Evolutionary conservation across 2,888 invertebrate species (phyloP).

Genomic region (Spodoptera exigua): DNA sequence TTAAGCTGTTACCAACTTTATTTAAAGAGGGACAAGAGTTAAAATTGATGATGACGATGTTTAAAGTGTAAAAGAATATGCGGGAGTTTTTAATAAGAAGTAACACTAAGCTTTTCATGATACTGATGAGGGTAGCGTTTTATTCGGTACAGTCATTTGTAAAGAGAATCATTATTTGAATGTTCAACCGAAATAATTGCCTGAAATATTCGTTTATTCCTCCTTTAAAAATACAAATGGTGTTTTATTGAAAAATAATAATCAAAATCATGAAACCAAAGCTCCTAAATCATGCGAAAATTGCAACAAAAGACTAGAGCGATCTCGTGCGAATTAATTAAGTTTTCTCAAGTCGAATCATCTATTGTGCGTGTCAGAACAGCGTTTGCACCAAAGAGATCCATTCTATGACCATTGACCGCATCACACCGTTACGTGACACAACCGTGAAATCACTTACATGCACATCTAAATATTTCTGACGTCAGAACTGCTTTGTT

Average conservation of each 20-base stretch:
- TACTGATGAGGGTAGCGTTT: constrained; percentile 24
- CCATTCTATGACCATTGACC: constrained; percentile 71
- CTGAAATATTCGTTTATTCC: too few species aligned
- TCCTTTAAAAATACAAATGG: too few species aligned
- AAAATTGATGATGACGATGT: constrained; percentile 2
- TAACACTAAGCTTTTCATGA: constrained; percentile 32
- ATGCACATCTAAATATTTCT: constrained; percentile 53
- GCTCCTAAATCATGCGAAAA: constrained; percentile 49
- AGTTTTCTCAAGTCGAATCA: constrained; percentile 72
- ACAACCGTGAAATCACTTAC: constrained; percentile 58
- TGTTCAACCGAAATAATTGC: neutral
- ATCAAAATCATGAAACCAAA: constrained; percentile 10
- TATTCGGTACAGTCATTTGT: constrained; percentile 13
- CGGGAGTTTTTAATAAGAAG: constrained; percentile 29
- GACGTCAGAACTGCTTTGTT: constrained; percentile 27
- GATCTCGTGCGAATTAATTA: constrained; percentile 73
- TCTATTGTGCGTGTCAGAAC: constrained; percentile 74
- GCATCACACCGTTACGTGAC: constrained; percentile 63
- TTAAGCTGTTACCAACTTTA: constrained; percentile 36
- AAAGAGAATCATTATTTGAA: neutral
- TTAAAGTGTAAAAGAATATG: constrained; percentile 38
- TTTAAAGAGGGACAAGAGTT: constrained; percentile 6
- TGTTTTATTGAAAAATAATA: too few species aligned
- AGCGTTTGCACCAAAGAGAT: constrained; percentile 61
- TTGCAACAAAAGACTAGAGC: constrained; percentile 26